These are phyloP conservation scores for Gymnocephalus cernua DNA, from an alignment of 2,113 vertebrate genomes.

Conservation along the genomic window DNA sequence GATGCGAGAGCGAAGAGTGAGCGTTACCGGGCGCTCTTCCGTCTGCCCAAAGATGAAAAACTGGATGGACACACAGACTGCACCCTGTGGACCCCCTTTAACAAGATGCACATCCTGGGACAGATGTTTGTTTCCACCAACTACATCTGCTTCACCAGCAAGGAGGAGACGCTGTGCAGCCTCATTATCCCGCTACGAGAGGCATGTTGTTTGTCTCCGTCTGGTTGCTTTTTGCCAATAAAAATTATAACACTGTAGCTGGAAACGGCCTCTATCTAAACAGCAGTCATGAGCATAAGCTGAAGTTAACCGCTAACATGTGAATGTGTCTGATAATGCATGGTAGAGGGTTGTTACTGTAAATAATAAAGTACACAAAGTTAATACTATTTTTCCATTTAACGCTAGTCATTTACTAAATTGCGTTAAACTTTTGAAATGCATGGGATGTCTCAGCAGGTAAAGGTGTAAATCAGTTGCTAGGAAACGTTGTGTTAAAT, in stretches of 20 bases:
- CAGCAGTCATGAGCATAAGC: neutral
- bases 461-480: neutral
- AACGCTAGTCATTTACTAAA: neutral
- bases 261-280: neutral
- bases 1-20: slow-evolving; percentile 98
- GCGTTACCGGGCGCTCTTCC: slow-evolving; percentile 93
- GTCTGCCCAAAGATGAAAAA: slow-evolving; percentile 97
- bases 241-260: neutral
- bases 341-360: neutral
- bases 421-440: neutral
- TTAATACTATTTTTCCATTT: neutral
- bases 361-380: neutral
- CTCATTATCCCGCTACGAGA: slow-evolving; percentile 98
- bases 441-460: neutral
- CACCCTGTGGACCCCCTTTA: slow-evolving; percentile 98
- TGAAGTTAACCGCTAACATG: neutral
- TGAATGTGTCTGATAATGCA: neutral
- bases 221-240: neutral
- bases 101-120: slow-evolving; percentile 97
- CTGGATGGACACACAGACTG: slow-evolving; percentile 98
- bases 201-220: slow-evolving; percentile 73
- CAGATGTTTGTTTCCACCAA: slow-evolving; percentile 99
- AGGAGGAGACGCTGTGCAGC: slow-evolving; percentile 95
- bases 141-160: slow-evolving; percentile 99
- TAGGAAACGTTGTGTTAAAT: neutral